A percentile compares a stretch with the other conserved stretches of the same genome.
These are phyloP conservation scores for Nyctereutes procyonoides DNA, from an alignment of 2,113 vertebrate species.

Conservation along the genomic window DNA sequence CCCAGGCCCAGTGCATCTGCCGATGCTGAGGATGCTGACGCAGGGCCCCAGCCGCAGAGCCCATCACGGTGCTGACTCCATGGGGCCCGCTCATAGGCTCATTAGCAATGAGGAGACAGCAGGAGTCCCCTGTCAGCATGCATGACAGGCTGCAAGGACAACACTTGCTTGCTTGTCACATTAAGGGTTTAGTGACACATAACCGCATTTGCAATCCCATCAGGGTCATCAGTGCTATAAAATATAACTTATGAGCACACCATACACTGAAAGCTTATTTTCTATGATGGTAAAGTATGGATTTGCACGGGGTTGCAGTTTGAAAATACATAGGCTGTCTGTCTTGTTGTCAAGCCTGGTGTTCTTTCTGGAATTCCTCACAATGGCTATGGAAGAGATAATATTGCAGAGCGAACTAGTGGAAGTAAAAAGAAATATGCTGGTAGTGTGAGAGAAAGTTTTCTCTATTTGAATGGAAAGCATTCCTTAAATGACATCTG, in stretches of 20 bases:
- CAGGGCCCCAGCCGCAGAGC: too few relatives aligned
- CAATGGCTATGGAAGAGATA: too few relatives aligned
- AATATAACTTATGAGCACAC: rapidly evolving
- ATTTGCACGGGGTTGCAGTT: too few relatives aligned
- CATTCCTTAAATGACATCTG: neutral
- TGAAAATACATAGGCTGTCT: rapidly evolving
- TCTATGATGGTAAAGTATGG: neutral
- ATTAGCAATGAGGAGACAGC: neutral
- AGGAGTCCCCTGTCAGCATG: rapidly evolving
- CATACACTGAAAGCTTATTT: neutral
- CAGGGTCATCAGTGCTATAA: neutral
- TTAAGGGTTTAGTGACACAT: neutral
- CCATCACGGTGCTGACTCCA: too few relatives aligned
- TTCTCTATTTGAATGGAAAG: neutral
- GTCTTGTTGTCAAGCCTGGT: too few relatives aligned
- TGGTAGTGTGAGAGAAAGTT: neutral
- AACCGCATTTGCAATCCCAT: neutral
- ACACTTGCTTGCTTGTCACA: rapidly evolving
- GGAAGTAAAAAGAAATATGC: neutral
- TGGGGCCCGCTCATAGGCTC: too few relatives aligned
- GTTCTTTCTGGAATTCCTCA: neutral
- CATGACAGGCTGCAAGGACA: rapidly evolving
- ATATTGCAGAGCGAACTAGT: rapidly evolving
- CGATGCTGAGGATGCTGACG: too few relatives aligned
- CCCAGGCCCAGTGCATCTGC: too few relatives aligned